phyloP scores from a whole-genome alignment of 2,797 vertebrate species.

The Tarsius wallacei region DNA sequence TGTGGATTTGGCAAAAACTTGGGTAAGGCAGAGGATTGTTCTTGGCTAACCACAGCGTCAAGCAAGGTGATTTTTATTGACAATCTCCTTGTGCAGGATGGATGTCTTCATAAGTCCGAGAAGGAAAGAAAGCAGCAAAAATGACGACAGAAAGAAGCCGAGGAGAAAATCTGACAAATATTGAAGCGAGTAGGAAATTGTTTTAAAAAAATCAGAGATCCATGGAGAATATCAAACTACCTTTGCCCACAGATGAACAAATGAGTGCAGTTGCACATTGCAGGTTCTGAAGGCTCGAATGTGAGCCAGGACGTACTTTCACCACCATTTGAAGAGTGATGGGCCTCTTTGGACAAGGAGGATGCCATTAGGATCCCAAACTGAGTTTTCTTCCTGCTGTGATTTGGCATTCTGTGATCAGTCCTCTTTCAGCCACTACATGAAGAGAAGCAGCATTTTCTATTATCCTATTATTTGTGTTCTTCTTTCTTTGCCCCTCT shows the following conservation, averaged over 20 bases:
- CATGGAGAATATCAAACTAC: neutral
- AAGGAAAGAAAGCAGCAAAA: neutral
- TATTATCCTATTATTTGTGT: neutral
- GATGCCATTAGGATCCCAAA: neutral
- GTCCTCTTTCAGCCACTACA: neutral
- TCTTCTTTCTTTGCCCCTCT: neutral
- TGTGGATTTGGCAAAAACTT: rapidly evolving
- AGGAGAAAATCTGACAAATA: slow-evolving; percentile 12
- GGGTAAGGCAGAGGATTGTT: neutral
- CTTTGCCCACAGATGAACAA: neutral
- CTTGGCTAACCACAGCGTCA: neutral
- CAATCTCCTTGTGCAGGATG: neutral
- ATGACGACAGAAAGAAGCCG: neutral
- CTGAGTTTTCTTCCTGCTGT: neutral
- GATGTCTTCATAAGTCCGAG: slow-evolving; percentile 17
- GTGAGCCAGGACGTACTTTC: neutral
- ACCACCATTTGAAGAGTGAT: neutral
- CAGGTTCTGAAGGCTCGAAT: neutral
- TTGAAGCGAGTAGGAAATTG: slow-evolving; percentile 21
- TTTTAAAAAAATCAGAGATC: slow-evolving; percentile 36
- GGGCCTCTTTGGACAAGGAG: neutral
- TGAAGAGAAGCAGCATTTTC: neutral
- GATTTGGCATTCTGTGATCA: neutral
- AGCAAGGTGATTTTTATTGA: neutral
- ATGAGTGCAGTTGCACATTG: rapidly evolving